Base-by-base conservation (phyloP, 1,140 invertebrate species). In the Heliconius hewitsoni region DNA sequence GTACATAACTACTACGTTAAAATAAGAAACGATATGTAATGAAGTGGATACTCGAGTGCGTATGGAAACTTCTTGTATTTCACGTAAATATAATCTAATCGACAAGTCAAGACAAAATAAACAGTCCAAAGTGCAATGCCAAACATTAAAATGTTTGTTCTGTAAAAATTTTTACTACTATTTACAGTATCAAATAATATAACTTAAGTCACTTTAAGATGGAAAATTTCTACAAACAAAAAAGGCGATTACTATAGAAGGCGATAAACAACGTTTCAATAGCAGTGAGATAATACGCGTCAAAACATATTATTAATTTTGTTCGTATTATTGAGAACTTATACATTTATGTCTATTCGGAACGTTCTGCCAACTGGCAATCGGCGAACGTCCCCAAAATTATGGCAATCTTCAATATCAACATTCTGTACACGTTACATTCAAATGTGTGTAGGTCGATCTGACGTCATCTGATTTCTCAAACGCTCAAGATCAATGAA, bases 311-410 rank as follows among this genome's bases (percentile, higher is more conserved):
- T 1, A 75, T 46, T 78, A 57, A 73, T 46, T 42, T 39, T 42
- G 34, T 60, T 66, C 30, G 19, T 60, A 60, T 34, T 27, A 76
- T 66, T 60, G 11, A 37, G 39, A 70, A 39, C 50, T 79, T 76
- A 75, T 79, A 79, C 42, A 79, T 76, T 27, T 72, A 42, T 66
- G 71, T 66, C 71, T n/a, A 80, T 79, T 73, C 77, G 76, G 55
- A 74, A 74, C 55, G 78, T 83, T 78, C 86, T 91, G 89, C 91
- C 90, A 92, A 91, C 87, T 91, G 89, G 91, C 90, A 92, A 83
- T 82, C 83, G 80, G 27, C 79, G 74, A 79, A 82, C 79, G 84
- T 85, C 82, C 83, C 78, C 75, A 78, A 86, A 87, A 81, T 84
- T 83, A 83, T 80, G 60, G 80, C 77, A 76, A 73, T 76, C 81